Conservation (phyloP, 2,113 vertebrate genomes). For the Oryctolagus cuniculus region DNA sequence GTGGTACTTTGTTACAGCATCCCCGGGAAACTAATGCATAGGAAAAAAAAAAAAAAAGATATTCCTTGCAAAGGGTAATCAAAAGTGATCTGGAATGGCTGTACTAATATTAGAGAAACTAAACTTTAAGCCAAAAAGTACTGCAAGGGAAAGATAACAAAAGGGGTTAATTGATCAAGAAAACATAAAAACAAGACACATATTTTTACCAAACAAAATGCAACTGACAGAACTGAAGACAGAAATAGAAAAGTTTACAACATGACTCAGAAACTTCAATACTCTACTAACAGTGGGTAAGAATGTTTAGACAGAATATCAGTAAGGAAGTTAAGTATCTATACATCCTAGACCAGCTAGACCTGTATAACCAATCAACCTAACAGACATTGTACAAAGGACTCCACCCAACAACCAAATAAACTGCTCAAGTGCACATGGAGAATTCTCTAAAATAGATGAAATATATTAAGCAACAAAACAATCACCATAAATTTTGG, state of each 20-base stretch:
- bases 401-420: not conserved
- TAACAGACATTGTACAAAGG: not conserved
- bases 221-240: not conserved
- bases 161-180: not conserved
- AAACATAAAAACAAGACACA: not conserved
- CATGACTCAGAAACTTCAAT: not conserved
- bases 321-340: not conserved
- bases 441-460: not conserved
- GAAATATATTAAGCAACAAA: not conserved
- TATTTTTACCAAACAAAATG: not conserved
- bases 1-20: not conserved
- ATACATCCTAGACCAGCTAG: not conserved
- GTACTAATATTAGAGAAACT: not conserved
- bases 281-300: not conserved
- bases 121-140: not conserved
- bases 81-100: not conserved
- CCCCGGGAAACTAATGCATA: not conserved
- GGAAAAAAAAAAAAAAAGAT: not conserved
- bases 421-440: not conserved
- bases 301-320: not conserved
- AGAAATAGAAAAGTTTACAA: not conserved
- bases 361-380: not conserved
- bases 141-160: not conserved
- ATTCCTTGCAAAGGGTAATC: not conserved
- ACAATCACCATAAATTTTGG: not conserved